Percentiles rank a stretch among this genome's conserved stretches.
phyloP scores from a whole-genome alignment of 2,797 vertebrate genomes.

The Sebastes steindachneri region DNA sequence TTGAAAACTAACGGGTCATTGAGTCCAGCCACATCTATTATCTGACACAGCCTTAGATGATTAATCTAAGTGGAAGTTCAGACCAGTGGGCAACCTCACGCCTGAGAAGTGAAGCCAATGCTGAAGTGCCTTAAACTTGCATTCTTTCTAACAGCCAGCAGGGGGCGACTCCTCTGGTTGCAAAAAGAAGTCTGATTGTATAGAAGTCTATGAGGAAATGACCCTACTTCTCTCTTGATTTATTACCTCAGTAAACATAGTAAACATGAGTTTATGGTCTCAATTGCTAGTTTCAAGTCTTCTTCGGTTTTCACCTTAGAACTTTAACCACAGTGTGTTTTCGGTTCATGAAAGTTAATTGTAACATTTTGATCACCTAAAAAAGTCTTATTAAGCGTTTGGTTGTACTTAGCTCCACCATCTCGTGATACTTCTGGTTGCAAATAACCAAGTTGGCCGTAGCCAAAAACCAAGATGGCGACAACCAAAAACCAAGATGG shows the following conservation, averaged over 20 bases:
- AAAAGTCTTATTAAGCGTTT: not conserved
- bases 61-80: not conserved
- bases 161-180: no score
- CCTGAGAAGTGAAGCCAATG: no score
- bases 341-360: not conserved
- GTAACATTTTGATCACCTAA: not conserved
- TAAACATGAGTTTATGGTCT: no score
- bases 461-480: not conserved
- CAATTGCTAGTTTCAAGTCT: not conserved
- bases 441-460: fast-evolving
- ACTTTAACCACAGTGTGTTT: not conserved
- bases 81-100: no score
- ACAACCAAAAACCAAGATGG: not conserved
- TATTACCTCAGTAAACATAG: no score
- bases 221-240: no score
- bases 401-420: no score
- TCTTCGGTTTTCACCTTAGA: not conserved
- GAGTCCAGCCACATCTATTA: not conserved
- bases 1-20: not conserved
- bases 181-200: no score
- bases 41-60: not conserved
- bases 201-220: no score
- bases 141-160: no score
- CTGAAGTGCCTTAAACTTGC: no score
- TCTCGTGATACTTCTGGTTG: not conserved